Conservation (phyloP, 2,113 vertebrate genomes). For the Rafetus swinhoei region DNA sequence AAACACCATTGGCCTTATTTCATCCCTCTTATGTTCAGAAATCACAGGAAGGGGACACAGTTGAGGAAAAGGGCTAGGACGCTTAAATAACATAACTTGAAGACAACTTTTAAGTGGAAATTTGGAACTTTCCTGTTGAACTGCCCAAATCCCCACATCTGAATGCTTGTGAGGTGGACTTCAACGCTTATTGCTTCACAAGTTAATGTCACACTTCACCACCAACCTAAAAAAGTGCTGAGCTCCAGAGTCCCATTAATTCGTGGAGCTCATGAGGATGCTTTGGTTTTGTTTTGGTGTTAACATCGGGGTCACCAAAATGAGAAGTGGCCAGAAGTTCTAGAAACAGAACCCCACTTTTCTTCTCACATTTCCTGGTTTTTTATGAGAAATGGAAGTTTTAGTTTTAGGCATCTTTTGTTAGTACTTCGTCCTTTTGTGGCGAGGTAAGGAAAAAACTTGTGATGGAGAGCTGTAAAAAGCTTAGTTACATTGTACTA, state of each 20-base stretch:
- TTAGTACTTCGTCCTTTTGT: slow-evolving; percentile 51
- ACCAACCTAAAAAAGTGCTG: neutral
- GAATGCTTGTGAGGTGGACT: fast-evolving
- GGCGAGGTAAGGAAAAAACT: slow-evolving; percentile 36
- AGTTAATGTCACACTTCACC: neutral
- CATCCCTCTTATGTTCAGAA: neutral
- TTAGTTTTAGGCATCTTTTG: slow-evolving; percentile 56
- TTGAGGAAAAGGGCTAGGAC: neutral
- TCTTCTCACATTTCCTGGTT: neutral
- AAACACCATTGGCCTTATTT: slow-evolving; percentile 3
- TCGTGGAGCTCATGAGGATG: neutral
- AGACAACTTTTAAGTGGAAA: neutral
- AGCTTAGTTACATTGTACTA: slow-evolving; percentile 49
- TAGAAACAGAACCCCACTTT: slow-evolving; percentile 55
- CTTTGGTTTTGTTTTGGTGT: slow-evolving; percentile 38
- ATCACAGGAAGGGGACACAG: neutral
- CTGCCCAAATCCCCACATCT: neutral
- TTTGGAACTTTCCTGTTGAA: neutral
- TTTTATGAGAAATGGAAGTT: neutral
- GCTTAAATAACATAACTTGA: neutral
- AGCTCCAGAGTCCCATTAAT: neutral
- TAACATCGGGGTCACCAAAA: slow-evolving; percentile 46
- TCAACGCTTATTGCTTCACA: fast-evolving
- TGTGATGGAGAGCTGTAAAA: slow-evolving; percentile 31
- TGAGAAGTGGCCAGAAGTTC: slow-evolving; percentile 47